Conservation (phyloP, 2,797 vertebrate species). For the Salmo trutta region DNA sequence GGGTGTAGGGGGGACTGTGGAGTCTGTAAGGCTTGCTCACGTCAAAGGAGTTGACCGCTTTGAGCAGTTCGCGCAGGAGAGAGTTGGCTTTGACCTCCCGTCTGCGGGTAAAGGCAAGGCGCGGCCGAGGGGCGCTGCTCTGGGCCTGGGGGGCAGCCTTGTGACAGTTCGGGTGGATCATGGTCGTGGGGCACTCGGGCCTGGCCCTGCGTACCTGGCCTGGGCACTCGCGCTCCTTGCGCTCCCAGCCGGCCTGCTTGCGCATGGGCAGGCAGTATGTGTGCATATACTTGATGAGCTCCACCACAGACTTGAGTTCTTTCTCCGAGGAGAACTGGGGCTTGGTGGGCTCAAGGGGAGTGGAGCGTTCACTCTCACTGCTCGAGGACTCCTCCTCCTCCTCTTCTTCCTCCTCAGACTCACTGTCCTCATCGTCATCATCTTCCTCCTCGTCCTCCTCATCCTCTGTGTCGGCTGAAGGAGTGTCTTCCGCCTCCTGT, state of each 20-base stretch:
- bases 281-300: slow-evolving; percentile 98
- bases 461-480: slow-evolving; percentile 64
- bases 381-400: slow-evolving; percentile 74
- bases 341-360: slow-evolving; percentile 35
- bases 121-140: slow-evolving; percentile 39
- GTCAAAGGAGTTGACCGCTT: slow-evolving; percentile 84
- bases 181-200: slow-evolving; percentile 44
- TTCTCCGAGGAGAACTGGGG: slow-evolving; percentile 80
- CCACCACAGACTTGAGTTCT: slow-evolving; percentile 86
- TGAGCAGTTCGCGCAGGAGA: slow-evolving; percentile 90
- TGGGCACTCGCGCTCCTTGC: slow-evolving; percentile 71
- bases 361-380: slow-evolving; percentile 66
- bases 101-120: slow-evolving; percentile 62
- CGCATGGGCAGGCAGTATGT: slow-evolving; percentile 92
- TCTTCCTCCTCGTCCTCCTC: slow-evolving; percentile 82
- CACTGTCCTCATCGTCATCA: slow-evolving; percentile 73
- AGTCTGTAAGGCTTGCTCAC: slow-evolving; percentile 96
- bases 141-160: slow-evolving; percentile 22
- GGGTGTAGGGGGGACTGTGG: slow-evolving; percentile 86
- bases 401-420: slow-evolving; percentile 65
- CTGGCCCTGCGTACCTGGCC: slow-evolving; percentile 34
- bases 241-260: slow-evolving; percentile 80
- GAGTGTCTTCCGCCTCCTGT: slow-evolving; percentile 59
- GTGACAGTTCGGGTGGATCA: slow-evolving; percentile 55
- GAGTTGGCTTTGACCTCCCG: slow-evolving; percentile 81